Evolutionary conservation across 2,888 invertebrate genomes (phyloP).

Genomic region (Eristalinus aeneus): DNA sequence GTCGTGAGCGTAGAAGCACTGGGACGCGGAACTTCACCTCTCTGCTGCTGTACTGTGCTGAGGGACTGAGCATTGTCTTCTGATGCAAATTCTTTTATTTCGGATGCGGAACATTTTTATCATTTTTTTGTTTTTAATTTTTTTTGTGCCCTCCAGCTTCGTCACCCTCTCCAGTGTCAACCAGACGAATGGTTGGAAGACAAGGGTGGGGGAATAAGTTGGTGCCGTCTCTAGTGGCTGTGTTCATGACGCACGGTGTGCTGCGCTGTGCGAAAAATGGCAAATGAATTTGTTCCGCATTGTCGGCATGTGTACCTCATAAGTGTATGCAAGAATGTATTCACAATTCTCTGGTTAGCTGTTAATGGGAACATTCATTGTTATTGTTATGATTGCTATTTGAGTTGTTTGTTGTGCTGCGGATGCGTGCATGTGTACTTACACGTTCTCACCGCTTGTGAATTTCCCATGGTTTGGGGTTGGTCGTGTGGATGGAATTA

Average conservation of each 20-base stretch:
- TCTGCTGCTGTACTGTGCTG: constrained; percentile 48
- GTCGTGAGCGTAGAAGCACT: not conserved
- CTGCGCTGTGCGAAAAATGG: constrained; percentile 51
- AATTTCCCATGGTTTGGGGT: not conserved
- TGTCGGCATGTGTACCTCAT: constrained; percentile 25
- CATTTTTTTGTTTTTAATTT: not conserved
- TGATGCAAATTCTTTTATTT: constrained; percentile 69
- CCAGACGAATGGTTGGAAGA: not conserved
- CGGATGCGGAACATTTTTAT: constrained; percentile 26
- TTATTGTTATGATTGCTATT: constrained; percentile 63
- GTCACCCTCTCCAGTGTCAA: not conserved
- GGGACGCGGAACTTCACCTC: constrained; percentile 34
- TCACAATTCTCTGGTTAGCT: constrained; percentile 60
- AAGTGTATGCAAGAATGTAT: constrained; percentile 22
- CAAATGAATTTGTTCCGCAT: constrained; percentile 66
- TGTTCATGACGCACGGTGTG: constrained; percentile 14
- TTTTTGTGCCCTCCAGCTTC: not conserved
- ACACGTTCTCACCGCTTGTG: not conserved
- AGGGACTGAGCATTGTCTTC: constrained; percentile 54
- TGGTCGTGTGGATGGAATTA: not conserved
- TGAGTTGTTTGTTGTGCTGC: constrained; percentile 44
- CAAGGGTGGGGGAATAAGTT: constrained; percentile 54
- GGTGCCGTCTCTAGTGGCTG: constrained; percentile 53
- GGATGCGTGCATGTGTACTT: not conserved
- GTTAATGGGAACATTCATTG: constrained; percentile 66